Conservation (phyloP, 2,888 invertebrate genomes). For the Palloptera scutellata region DNA sequence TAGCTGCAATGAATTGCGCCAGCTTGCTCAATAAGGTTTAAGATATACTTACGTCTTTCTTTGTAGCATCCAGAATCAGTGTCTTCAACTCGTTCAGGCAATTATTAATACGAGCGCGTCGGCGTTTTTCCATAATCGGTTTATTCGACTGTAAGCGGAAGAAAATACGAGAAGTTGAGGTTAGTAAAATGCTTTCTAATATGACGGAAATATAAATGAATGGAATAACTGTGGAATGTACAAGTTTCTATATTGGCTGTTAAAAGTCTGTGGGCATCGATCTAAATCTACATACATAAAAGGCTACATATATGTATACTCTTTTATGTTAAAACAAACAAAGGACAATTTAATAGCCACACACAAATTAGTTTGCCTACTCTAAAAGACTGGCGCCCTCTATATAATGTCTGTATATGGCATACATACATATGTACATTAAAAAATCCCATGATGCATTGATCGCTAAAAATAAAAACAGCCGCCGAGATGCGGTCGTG, state of each 20-base stretch:
- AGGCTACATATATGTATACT: neutral
- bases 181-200: no score
- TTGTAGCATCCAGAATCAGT: conserved; percentile 82
- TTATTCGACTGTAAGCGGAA: conserved; percentile 81
- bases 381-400: no score
- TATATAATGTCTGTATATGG: neutral
- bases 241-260: no score
- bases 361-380: neutral
- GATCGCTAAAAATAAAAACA: neutral
- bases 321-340: neutral
- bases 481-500: neutral
- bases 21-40: neutral
- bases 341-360: neutral
- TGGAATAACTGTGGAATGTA: no score
- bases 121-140: conserved; percentile 91
- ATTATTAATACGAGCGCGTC: conserved; percentile 89
- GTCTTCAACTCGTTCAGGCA: conserved; percentile 88
- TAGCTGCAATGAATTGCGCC: neutral
- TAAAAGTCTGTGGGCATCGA: no score
- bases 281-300: neutral
- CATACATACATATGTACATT: neutral
- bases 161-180: conserved; percentile 26
- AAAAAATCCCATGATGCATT: neutral
- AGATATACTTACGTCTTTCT: conserved; percentile 82
- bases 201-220: no score